phyloP scores from a whole-genome alignment of 2,113 vertebrate genomes.

The Mus pahari region DNA sequence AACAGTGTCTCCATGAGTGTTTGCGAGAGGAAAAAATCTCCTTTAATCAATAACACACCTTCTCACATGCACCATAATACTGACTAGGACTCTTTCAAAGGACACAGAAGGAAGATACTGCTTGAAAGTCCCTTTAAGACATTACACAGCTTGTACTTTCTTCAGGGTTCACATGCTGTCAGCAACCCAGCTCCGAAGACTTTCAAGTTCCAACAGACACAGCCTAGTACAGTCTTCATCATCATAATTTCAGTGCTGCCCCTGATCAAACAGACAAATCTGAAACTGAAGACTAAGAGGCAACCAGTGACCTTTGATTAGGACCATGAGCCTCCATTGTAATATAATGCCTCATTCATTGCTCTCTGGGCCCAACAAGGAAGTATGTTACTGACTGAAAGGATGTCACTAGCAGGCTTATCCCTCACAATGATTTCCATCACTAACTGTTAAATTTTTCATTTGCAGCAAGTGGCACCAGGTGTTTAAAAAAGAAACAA shows the following conservation, averaged over 20 bases:
- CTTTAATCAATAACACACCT: slow-evolving; percentile 90
- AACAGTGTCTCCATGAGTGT: slow-evolving; percentile 84
- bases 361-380: slow-evolving; percentile 86
- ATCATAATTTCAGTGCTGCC: slow-evolving; percentile 88
- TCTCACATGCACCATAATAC: slow-evolving; percentile 87
- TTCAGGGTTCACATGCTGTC: slow-evolving; percentile 88
- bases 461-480: slow-evolving; percentile 84
- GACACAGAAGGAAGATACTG: slow-evolving; percentile 89
- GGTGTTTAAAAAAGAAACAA: slow-evolving; percentile 84
- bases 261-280: slow-evolving; percentile 91
- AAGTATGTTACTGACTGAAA: slow-evolving; percentile 86
- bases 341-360: slow-evolving; percentile 89
- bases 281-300: slow-evolving; percentile 87
- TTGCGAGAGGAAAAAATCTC: slow-evolving; percentile 74
- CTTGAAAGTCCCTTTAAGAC: slow-evolving; percentile 88
- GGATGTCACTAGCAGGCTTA: slow-evolving; percentile 80
- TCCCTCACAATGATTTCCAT: slow-evolving; percentile 87
- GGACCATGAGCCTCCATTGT: slow-evolving; percentile 86
- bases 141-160: slow-evolving; percentile 88
- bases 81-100: slow-evolving; percentile 88
- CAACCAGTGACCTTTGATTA: slow-evolving; percentile 89
- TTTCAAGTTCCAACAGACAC: slow-evolving; percentile 90
- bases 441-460: slow-evolving; percentile 86
- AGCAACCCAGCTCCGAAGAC: slow-evolving; percentile 87
- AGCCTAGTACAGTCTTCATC: slow-evolving; percentile 90